Evolutionary conservation across 53 echinoderm and acorn worm genomes (phyloP).

Genomic region (Pentamera pediparva): DNA sequence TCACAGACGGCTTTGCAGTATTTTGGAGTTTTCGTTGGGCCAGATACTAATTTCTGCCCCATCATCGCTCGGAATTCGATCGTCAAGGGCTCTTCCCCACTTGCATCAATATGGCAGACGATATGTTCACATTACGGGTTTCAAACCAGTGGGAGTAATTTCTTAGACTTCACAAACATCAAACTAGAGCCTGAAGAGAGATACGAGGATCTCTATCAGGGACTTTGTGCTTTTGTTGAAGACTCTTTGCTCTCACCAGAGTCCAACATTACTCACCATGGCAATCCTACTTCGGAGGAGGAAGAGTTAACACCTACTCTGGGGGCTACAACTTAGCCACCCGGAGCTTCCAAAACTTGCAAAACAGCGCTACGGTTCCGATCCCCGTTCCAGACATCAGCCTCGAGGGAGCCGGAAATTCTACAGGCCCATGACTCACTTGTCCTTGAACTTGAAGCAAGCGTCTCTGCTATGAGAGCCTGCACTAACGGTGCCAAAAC

Average conservation of each 20-base stretch:
- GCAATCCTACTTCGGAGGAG: slow-evolving; percentile 24
- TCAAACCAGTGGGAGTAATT: slow-evolving; percentile 17
- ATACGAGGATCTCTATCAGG: slow-evolving; percentile 38
- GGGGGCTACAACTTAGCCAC: slow-evolving; percentile 33
- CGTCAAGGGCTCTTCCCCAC: background rate
- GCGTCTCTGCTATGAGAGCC: background rate
- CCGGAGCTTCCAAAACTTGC: slow-evolving; percentile 34
- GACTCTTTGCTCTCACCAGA: background rate
- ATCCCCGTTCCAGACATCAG: slow-evolving; percentile 42
- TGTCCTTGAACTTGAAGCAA: slow-evolving; percentile 21
- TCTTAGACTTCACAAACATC: slow-evolving; percentile 32
- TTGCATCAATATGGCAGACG: background rate
- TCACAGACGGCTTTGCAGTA: background rate
- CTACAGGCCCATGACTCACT: slow-evolving; percentile 46
- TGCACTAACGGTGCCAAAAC: slow-evolving; percentile 3
- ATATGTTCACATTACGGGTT: slow-evolving; percentile 27
- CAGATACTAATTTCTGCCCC: slow-evolving; percentile 62
- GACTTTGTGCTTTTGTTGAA: slow-evolving; percentile 37
- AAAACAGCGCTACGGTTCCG: slow-evolving; percentile 46
- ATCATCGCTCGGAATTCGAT: slow-evolving; percentile 36
- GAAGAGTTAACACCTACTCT: slow-evolving; percentile 23
- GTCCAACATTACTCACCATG: slow-evolving; percentile 29
- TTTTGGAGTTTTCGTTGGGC: no score
- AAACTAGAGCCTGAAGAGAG: slow-evolving; percentile 37
- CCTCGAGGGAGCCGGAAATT: slow-evolving; percentile 56